phyloP scores from a whole-genome alignment of 2,888 invertebrate genomes.

The Aethes cnicana region DNA sequence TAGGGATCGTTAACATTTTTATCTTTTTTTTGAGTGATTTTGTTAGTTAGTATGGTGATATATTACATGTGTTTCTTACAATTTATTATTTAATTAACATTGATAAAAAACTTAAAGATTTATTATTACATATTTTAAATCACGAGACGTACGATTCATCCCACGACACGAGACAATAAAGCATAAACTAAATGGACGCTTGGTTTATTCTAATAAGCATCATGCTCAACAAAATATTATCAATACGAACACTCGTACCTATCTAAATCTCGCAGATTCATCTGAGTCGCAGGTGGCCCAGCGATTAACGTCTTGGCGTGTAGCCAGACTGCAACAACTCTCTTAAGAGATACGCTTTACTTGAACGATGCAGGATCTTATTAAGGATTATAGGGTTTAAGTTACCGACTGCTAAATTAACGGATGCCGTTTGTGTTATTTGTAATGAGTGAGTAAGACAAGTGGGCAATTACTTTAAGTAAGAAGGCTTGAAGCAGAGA shows the following conservation, averaged over 20 bases:
- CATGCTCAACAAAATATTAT: conserved; percentile 24
- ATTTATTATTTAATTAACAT: too few relatives aligned
- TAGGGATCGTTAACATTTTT: conserved; percentile 27
- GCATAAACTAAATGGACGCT: neutral
- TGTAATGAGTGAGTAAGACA: conserved; percentile 9
- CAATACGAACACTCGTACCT: conserved; percentile 22
- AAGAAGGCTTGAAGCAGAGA: too few relatives aligned
- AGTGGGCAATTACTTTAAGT: too few relatives aligned
- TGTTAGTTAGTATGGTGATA: conserved; percentile 8
- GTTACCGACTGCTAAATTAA: conserved; percentile 1
- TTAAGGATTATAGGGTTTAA: conserved; percentile 25
- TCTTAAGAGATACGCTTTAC: conserved; percentile 29
- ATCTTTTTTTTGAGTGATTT: conserved; percentile 13
- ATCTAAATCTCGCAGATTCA: conserved; percentile 28
- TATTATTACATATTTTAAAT: too few relatives aligned
- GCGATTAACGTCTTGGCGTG: conserved; percentile 53
- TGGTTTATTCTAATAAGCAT: neutral
- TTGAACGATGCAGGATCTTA: conserved; percentile 40
- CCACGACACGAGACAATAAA: too few relatives aligned
- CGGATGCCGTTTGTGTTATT: conserved; percentile 13
- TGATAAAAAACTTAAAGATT: too few relatives aligned
- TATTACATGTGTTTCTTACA: neutral
- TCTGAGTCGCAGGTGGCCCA: conserved; percentile 51
- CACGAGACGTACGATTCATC: too few relatives aligned
- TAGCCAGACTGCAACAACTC: conserved; percentile 43